These are phyloP conservation scores for Frankliniella fusca DNA, from an alignment of 2,888 invertebrate genomes.

Conservation along the genomic window DNA sequence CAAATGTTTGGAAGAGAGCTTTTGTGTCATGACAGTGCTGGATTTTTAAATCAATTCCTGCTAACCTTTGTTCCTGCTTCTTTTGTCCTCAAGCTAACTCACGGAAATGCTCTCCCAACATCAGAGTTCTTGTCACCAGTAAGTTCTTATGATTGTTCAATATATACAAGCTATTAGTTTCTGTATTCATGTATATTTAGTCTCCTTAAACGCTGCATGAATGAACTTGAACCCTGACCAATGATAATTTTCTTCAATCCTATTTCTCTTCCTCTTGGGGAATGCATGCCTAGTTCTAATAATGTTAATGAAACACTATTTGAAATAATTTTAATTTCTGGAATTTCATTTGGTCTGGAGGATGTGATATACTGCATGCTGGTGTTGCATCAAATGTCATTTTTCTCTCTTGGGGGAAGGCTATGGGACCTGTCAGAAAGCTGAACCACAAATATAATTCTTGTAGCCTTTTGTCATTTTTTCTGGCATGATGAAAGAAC, in stretches of 20 bases:
- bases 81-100: conserved; percentile 24
- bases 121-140: conserved; percentile 21
- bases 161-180: not conserved
- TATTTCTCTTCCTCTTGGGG: not conserved
- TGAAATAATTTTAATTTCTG: too few relatives aligned
- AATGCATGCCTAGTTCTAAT: too few relatives aligned
- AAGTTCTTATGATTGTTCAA: conserved; percentile 7
- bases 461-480: not conserved
- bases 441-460: not conserved
- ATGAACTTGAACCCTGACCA: not conserved
- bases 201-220: not conserved
- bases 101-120: conserved; percentile 24
- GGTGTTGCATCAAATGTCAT: not conserved
- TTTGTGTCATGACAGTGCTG: conserved; percentile 21
- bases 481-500: not conserved
- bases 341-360: too few relatives aligned
- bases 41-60: not conserved
- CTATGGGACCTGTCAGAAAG: not conserved
- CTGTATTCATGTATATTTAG: not conserved
- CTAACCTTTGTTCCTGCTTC: conserved; percentile 24
- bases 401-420: not conserved
- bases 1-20: conserved; percentile 17
- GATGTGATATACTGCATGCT: not conserved
- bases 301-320: too few relatives aligned
- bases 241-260: too few relatives aligned